phyloP scores from a whole-genome alignment of 2,797 vertebrate species.

The Betta splendens region DNA sequence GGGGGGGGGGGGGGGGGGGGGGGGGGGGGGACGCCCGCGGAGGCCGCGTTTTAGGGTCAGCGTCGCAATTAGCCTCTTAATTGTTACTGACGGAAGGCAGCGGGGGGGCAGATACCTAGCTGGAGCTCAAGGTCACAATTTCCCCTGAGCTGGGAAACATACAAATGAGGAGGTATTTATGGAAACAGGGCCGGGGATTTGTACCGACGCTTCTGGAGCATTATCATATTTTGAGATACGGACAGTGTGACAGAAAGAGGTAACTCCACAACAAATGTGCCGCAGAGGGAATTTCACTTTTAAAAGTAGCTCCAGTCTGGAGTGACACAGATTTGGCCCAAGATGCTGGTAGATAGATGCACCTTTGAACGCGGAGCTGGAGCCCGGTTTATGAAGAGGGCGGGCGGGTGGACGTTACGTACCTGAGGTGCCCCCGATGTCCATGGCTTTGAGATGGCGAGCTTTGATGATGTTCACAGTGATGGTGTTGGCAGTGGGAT shows the following conservation, averaged over 20 bases:
- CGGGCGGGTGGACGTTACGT: constrained; percentile 29
- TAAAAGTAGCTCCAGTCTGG: constrained; percentile 43
- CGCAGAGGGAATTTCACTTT: constrained; percentile 30
- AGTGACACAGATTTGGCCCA: constrained; percentile 54
- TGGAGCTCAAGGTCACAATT: constrained; percentile 71
- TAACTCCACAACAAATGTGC: constrained; percentile 21
- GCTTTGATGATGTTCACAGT: constrained; percentile 99
- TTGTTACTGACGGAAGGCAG: constrained; percentile 61
- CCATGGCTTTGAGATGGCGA: constrained; percentile 99
- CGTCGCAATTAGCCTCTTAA: constrained; percentile 70
- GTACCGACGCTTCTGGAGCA: constrained; percentile 58
- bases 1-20: too few relatives aligned
- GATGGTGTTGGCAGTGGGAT: constrained; percentile 96
- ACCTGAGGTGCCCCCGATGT: constrained; percentile 99
- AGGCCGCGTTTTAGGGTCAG: constrained; percentile 51
- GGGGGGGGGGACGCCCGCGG: constrained; percentile 21
- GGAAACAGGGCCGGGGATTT: constrained; percentile 63
- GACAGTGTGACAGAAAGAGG: constrained; percentile 24
- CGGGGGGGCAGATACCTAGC: constrained; percentile 61
- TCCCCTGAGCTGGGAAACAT: constrained; percentile 66
- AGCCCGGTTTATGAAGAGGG: constrained; percentile 29
- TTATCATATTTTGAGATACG: constrained; percentile 48
- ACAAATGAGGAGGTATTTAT: constrained; percentile 73
- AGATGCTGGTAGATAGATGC: constrained; percentile 67
- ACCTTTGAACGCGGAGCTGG: constrained; percentile 23